Evolutionary conservation across 2,113 vertebrate species (phyloP), one percentile per base, ranked within the genome.

Genomic region (Periophthalmus modestus): DNA sequence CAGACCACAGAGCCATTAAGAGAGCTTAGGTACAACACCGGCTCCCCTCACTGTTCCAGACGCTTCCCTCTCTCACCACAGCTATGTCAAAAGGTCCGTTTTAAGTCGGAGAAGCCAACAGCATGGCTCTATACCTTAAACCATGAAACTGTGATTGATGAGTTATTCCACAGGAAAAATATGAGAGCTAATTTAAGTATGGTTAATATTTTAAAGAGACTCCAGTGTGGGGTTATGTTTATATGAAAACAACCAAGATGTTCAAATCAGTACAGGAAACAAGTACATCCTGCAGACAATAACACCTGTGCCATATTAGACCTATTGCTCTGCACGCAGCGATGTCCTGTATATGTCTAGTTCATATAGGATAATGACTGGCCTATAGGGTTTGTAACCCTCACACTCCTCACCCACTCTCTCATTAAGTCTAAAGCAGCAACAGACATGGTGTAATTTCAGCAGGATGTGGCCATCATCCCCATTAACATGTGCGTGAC

Each of bases 401-500:
- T 71, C 69, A 84, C 69, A 68, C 68, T 69, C 79, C 70, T 80
- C 71, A 70, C 70, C 72, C 74, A 50, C 73, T 63, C 82, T 86
- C 78, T 88, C 81, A 85, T 87, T 89, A 88, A 72, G 73, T 86
- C 73, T 71, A 88, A 87, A 89, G 86, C 81, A 84, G 77, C 81
- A 86, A 82, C 81, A 90, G 87, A 86, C 85, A 79, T 75, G 81
- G 74, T 89, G 78, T 89, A 91, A 90, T 89, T 89, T 87, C 81
- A 79, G 57, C 85, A 89, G 90, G 91, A 90, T 90, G 88, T 89
- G 87, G 81, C 80, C 78, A 80, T 88, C 79, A 75, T 86, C 74
- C 69, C 76, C 72, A 80, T 91, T 87, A 89, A 85, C 74, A 1
- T 79, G 82, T 87, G 80, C 75, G 65, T 88, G 88, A 87, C 90